phyloP scores from a whole-genome alignment of 2,797 vertebrate species.

The Amphiprion clarkii region DNA sequence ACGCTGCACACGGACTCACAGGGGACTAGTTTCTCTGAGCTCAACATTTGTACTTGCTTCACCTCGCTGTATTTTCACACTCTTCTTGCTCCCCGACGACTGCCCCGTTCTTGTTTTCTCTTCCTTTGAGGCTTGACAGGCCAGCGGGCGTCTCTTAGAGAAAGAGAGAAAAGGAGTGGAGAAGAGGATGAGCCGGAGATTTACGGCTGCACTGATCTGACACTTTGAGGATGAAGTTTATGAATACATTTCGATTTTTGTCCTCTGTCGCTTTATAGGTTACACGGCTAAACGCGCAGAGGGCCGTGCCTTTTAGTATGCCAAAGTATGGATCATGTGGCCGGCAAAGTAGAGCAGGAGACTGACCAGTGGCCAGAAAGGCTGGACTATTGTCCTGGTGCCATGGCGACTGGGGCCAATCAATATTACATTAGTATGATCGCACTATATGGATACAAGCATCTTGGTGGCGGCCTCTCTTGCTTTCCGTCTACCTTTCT shows the following conservation, averaged over 20 bases:
- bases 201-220: conserved; percentile 66
- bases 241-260: conserved; percentile 75
- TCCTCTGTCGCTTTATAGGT: conserved; percentile 58
- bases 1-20: conserved; percentile 56
- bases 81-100: conserved; percentile 59
- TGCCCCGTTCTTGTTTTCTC: conserved; percentile 63
- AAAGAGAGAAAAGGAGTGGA: conserved; percentile 17
- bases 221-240: conserved; percentile 68
- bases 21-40: conserved; percentile 76
- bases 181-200: conserved; percentile 60
- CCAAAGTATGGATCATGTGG: conserved; percentile 45
- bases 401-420: conserved; percentile 72
- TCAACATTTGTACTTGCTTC: conserved; percentile 81
- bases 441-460: conserved; percentile 47
- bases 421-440: conserved; percentile 79
- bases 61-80: conserved; percentile 76
- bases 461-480: conserved; percentile 35
- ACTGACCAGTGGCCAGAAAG: conserved; percentile 61
- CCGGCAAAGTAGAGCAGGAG: conserved; percentile 33
- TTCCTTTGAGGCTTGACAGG: conserved; percentile 71
- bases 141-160: conserved; percentile 29
- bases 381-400: conserved; percentile 70
- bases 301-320: conserved; percentile 48
- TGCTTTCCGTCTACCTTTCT: conserved; percentile 28
- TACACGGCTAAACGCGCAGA: conserved; percentile 27